phyloP scores from a whole-genome alignment of 2,888 invertebrate genomes.

The Melanophora roralis region DNA sequence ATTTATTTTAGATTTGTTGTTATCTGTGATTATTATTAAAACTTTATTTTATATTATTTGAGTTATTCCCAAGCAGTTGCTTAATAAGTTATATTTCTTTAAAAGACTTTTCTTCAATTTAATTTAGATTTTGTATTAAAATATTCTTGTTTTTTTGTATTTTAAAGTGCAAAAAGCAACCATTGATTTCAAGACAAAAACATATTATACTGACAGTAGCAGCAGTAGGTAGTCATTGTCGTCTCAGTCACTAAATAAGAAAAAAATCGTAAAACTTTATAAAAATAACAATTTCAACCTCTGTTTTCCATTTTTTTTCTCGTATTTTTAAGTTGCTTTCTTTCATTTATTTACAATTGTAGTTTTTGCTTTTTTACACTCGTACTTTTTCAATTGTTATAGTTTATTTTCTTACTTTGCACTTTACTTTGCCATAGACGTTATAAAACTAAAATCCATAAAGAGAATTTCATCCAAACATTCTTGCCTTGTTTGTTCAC shows the following conservation, averaged over 20 bases:
- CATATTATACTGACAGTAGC: constrained; percentile 23
- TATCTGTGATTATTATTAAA: not conserved
- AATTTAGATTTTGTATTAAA: too few species aligned
- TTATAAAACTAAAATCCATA: constrained; percentile 43
- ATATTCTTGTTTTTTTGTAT: constrained; percentile 31
- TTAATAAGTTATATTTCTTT: not conserved
- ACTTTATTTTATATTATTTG: not conserved
- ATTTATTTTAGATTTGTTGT: not conserved
- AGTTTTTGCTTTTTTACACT: constrained; percentile 31
- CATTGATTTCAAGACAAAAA: constrained; percentile 36
- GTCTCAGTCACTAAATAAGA: constrained; percentile 46
- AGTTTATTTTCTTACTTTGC: constrained; percentile 6
- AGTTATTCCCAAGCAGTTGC: not conserved
- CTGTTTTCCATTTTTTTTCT: constrained; percentile 39
- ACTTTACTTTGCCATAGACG: constrained; percentile 46
- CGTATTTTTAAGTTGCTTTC: constrained; percentile 35
- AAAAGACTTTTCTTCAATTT: too few species aligned
- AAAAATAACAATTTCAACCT: constrained; percentile 3
- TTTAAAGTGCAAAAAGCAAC: constrained; percentile 15
- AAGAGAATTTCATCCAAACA: constrained; percentile 45
- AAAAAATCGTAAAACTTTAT: constrained; percentile 26
- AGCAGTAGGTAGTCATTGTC: constrained; percentile 13
- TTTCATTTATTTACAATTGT: constrained; percentile 21
- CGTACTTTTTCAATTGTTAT: constrained; percentile 35
- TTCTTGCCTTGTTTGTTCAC: not conserved